Evolutionary conservation across 2,113 vertebrate genomes (phyloP), one percentile per base, ranked within the genome.

Genomic region (Desmodus rotundus): DNA sequence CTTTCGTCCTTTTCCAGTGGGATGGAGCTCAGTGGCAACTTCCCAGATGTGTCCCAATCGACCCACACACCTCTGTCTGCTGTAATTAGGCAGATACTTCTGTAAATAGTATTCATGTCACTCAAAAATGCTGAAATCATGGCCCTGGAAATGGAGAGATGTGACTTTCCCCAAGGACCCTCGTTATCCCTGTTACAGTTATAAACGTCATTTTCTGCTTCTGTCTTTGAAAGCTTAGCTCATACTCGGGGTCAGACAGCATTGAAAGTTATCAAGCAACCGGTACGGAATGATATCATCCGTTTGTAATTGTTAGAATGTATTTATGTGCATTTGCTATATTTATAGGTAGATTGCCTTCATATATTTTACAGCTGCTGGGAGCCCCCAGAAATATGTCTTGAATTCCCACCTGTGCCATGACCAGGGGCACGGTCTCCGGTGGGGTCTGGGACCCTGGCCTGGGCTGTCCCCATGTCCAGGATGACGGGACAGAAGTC

Each of bases 1-100:
- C 15, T 15, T 0, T 7, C 5, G 0, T 6, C 41, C 31, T 7
- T 38, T 2, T 1, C 5, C 56, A 3, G 11, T 4, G 12, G 63
- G 38, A 5, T 45, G 52, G 31, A 15, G 77, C 36, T 3, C 0
- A 2, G 1, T 2, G 6, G 17, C 33, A 7, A 0, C 3, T 47
- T 33, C 17, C 14, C 17, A 15, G 26, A 38, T 5, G 0, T 8
- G n/a, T 45, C 38, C 22, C 4, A 6, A 11, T 8, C 0, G 0
- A 1, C 1, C n/a, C 26, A 12, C 0, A 14, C 17, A 5, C 19
- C 41, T 13, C 7, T 1, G 73, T 31, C 10, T 17, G 31, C 3
- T 5, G 13, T 2, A n/a, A n/a, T n/a, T n/a, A n/a, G n/a, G n/a
- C n/a, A n/a, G n/a, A n/a, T n/a, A n/a, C n/a, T n/a, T n/a, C n/a